Evolutionary conservation across 2,113 vertebrate species (phyloP).

Genomic region (Gorsachius goisagi): DNA sequence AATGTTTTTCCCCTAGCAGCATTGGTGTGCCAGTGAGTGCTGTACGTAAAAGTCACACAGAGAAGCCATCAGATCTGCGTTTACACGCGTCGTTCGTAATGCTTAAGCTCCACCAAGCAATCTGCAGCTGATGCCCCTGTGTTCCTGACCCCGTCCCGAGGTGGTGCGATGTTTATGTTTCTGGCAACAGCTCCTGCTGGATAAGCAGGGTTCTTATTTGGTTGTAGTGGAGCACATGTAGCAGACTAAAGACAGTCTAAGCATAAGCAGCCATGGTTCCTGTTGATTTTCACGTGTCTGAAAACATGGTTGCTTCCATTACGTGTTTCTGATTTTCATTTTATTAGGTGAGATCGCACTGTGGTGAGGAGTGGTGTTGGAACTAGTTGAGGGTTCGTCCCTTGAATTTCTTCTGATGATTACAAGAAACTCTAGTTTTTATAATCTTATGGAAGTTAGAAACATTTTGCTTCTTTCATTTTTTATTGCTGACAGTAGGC

Average conservation of each 20-base stretch:
- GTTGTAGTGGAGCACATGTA: rapidly evolving
- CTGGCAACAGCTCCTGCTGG: neutral
- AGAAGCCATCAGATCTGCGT: neutral
- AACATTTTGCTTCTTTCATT: neutral
- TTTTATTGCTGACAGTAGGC: neutral
- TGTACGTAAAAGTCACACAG: neutral
- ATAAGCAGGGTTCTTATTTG: neutral
- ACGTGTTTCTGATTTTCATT: neutral
- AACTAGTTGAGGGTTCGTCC: neutral
- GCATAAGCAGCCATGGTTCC: neutral
- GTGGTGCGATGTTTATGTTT: neutral
- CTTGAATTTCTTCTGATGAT: neutral
- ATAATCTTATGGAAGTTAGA: neutral
- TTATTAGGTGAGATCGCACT: neutral
- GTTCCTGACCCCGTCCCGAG: rapidly evolving
- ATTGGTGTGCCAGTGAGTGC: neutral
- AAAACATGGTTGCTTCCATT: neutral
- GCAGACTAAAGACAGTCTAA: neutral
- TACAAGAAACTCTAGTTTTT: neutral
- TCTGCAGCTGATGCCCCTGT: rapidly evolving
- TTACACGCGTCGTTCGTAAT: neutral
- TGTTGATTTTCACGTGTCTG: neutral
- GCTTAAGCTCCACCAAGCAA: neutral
- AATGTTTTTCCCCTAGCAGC: neutral
- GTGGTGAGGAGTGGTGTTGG: neutral